Percentiles rank a stretch among this genome's conserved stretches.
phyloP scores from a whole-genome alignment of 2,888 invertebrate genomes.

The Nezara viridula region DNA sequence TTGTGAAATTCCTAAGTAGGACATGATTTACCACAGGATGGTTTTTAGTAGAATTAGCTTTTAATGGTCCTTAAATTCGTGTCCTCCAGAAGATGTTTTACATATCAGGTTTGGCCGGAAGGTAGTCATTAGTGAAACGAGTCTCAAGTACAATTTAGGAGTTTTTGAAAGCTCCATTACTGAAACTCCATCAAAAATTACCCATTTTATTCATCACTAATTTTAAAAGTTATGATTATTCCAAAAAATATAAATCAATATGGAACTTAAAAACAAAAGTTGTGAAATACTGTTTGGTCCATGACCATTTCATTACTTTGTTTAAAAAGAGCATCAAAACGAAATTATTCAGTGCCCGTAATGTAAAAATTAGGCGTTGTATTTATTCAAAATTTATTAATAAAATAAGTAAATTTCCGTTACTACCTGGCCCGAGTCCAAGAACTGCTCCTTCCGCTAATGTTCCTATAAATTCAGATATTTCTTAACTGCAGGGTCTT shows the following conservation, averaged over 20 bases:
- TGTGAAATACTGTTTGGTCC: no score
- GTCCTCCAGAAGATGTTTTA: neutral
- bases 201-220: no score
- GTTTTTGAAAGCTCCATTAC: neutral
- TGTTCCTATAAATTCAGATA: conserved; percentile 6
- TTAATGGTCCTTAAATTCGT: neutral
- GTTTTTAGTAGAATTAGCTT: conserved; percentile 2
- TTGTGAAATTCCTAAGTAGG: neutral
- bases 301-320: no score
- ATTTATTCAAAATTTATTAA: conserved; percentile 15
- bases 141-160: neutral
- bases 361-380: neutral
- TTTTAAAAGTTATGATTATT: no score
- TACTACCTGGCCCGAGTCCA: neutral
- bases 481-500: conserved; percentile 21
- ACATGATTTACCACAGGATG: conserved; percentile 1
- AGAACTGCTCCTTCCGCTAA: neutral
- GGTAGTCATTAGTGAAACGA: neutral
- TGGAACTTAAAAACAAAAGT: no score
- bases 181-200: neutral
- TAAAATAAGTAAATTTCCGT: neutral
- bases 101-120: neutral
- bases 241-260: no score
- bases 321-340: no score
- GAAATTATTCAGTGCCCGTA: neutral